Base-by-base conservation (phyloP, 2,888 invertebrate species). In the Aphelenchoides bicaudatus region DNA sequence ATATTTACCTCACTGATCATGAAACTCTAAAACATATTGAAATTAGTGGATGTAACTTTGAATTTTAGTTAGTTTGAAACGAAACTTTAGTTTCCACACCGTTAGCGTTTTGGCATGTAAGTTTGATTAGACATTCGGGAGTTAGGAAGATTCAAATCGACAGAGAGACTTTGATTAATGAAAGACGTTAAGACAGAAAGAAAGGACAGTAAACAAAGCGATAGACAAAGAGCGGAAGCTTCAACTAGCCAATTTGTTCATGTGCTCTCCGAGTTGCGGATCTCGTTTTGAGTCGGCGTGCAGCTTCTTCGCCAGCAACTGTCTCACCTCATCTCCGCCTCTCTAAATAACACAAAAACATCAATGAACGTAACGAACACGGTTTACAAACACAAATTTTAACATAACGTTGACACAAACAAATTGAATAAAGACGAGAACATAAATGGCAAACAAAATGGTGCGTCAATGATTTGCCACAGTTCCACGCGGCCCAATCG, bases 231-330 rank as follows among this genome's bases (percentile, higher is more conserved):
- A 43, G 43, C 10, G 25, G 43, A 43, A 43, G 16, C 34, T 34
- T 13, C 13, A 34, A 34, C 13, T 34, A 59, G 77, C 77, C 77
- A 77, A 62, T 63, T 74, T 74, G 59, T 77, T 70, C 58, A 77
- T 72, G 56, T 77, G 77, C 47, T 72, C 71, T 31, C 68, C 68
- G 8, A 71, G 37, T 16, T 51, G 37, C 1, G 37, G 52, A 34
- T 51, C 52, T 6, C 37, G 52, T 29, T 51, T 31, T n/a, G 19
- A 31, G 25, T 51, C 37, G 30, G 31, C 56, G 27, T 37, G 30
- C 16, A 61, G 47, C 21, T 63, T 62, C 25, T 51, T 65, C 58
- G 69, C 72, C 58, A 74, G 59, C 57, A 74, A 63, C 30, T 71
- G 65, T 28, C 70, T 68, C 59, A 75, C 71, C 48, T 75, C 75